Evolutionary conservation across 2,797 vertebrate species (phyloP).

Genomic region (Tarsius wallacei): DNA sequence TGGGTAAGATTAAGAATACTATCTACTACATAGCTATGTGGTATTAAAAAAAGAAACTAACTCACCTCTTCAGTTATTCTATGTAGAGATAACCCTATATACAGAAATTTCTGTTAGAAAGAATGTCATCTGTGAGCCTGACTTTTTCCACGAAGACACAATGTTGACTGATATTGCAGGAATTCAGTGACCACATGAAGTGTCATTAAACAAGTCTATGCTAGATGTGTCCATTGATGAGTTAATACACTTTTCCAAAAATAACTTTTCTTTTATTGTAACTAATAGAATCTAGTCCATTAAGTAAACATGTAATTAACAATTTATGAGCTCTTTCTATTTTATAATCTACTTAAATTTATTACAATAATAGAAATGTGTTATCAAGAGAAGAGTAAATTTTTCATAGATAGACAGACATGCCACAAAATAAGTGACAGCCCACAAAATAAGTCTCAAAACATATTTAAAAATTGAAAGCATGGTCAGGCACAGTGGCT

Average conservation of each 20-base stretch:
- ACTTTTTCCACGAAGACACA: conserved; percentile 37
- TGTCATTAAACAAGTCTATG: not conserved
- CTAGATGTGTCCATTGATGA: not conserved
- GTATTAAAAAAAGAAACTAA: conserved; percentile 26
- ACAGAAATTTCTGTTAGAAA: conserved; percentile 27
- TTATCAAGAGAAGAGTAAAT: conserved; percentile 62
- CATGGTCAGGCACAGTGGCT: no score
- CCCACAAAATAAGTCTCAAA: not conserved
- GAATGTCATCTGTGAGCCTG: not conserved
- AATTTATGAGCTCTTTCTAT: conserved; percentile 23
- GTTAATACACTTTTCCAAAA: conserved; percentile 44
- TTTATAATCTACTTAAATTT: conserved; percentile 43
- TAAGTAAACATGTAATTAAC: not conserved
- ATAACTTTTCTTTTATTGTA: conserved; percentile 15
- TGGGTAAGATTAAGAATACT: not conserved
- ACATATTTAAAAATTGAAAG: not conserved
- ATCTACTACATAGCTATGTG: not conserved
- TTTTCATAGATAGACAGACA: no score
- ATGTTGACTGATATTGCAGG: not conserved
- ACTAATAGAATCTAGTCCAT: not conserved
- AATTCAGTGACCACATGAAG: not conserved
- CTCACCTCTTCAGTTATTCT: not conserved
- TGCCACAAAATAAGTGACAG: not conserved
- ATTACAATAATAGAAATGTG: conserved; percentile 59
- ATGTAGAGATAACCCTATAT: not conserved